Evolutionary conservation across 2,888 invertebrate species (phyloP).

Genomic region (Imbricaverruca yamaguchii): DNA sequence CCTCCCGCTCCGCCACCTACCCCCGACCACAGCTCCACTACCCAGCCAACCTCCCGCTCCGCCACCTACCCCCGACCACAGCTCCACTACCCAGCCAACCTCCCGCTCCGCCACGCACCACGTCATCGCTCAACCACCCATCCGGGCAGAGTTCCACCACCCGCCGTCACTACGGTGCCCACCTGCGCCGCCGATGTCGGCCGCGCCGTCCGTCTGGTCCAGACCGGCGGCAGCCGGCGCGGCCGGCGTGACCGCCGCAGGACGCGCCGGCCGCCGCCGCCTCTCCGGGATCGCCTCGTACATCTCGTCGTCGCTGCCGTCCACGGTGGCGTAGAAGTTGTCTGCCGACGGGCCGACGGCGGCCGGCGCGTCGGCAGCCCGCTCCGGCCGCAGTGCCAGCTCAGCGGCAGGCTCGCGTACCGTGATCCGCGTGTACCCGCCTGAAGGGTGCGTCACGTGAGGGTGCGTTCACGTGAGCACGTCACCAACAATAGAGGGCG

Average conservation of each 20-base stretch:
- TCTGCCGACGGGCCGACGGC: background rate
- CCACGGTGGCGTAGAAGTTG: conserved; percentile 13
- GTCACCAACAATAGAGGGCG: no score
- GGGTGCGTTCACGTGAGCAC: background rate
- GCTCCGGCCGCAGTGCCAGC: conserved; percentile 42
- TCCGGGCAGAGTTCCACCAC: background rate
- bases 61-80: background rate
- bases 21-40: no score
- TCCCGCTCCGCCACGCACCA: background rate
- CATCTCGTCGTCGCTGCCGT: conserved; percentile 17
- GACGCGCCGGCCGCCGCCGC: background rate
- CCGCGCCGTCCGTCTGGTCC: background rate
- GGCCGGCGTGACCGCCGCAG: background rate
- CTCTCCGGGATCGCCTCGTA: conserved; percentile 20
- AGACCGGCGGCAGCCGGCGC: background rate
- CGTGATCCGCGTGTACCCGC: conserved; percentile 86
- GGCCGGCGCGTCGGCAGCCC: background rate
- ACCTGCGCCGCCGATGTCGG: no score
- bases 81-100: no score
- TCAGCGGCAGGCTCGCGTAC: conserved; percentile 75
- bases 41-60: no score
- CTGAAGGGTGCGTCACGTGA: conserved; percentile 43
- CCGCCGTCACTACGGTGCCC: no score
- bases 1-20: background rate
- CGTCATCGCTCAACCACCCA: background rate